These are phyloP conservation scores for Avahi laniger DNA, from an alignment of 2,797 vertebrate species.

Conservation along the genomic window DNA sequence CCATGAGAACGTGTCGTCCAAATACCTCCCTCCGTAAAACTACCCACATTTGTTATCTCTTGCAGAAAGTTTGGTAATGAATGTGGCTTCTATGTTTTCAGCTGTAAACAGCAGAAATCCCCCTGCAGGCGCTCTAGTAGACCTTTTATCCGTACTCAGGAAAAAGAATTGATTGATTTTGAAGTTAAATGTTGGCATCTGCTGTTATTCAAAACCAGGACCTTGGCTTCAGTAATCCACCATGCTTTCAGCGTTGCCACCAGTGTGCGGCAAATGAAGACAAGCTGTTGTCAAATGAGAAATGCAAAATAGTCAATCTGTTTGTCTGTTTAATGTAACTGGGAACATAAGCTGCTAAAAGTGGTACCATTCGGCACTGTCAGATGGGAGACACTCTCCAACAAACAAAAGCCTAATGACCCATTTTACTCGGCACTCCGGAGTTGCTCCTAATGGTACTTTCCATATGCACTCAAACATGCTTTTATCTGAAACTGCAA, in stretches of 20 bases:
- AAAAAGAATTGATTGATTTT: slow-evolving; percentile 90
- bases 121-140: slow-evolving; percentile 85
- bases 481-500: slow-evolving; percentile 92
- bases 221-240: slow-evolving; percentile 84
- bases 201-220: slow-evolving; percentile 91
- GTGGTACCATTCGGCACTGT: slow-evolving; percentile 91
- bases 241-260: slow-evolving; percentile 85
- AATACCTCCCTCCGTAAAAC: slow-evolving; percentile 54
- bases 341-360: slow-evolving; percentile 93
- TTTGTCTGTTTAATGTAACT: slow-evolving; percentile 96
- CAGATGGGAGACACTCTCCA: slow-evolving; percentile 96
- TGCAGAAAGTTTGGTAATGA: slow-evolving; percentile 82
- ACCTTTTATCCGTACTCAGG: slow-evolving; percentile 88
- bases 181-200: slow-evolving; percentile 90
- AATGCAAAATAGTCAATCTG: slow-evolving; percentile 95
- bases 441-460: slow-evolving; percentile 93
- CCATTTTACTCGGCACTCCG: slow-evolving; percentile 94
- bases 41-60: slow-evolving; percentile 46
- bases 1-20: slow-evolving; percentile 20
- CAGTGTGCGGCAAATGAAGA: slow-evolving; percentile 89
- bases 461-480: slow-evolving; percentile 94
- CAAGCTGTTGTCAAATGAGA: slow-evolving; percentile 94
- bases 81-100: slow-evolving; percentile 78
- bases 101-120: slow-evolving; percentile 85
- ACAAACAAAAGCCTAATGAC: slow-evolving; percentile 99